A percentile compares a stretch with the other conserved stretches of the same genome.
These are phyloP conservation scores for Epistrophella euchroma DNA, from an alignment of 2,888 invertebrate genomes.

Conservation along the genomic window DNA sequence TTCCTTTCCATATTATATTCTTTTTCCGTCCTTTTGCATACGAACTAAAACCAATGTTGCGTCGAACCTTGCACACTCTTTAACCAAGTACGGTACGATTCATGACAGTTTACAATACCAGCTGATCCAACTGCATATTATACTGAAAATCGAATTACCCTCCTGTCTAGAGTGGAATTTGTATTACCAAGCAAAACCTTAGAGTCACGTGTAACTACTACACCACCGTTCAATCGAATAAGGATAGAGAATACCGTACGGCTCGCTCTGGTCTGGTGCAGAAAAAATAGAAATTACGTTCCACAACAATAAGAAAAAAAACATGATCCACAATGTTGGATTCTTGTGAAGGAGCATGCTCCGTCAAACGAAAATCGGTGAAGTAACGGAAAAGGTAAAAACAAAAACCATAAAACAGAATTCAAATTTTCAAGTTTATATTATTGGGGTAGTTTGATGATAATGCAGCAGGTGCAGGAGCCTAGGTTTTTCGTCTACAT, in stretches of 20 bases:
- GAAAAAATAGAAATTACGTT: neutral
- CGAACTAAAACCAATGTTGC: constrained; percentile 12
- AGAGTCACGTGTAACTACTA: constrained; percentile 7
- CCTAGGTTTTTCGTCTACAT: too few species aligned
- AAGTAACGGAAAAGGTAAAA: neutral
- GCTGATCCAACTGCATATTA: neutral
- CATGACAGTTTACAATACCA: neutral
- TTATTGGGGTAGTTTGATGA: neutral
- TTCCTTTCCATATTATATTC: neutral
- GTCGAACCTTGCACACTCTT: constrained; percentile 7
- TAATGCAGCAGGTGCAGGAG: neutral
- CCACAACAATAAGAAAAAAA: neutral
- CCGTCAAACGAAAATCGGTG: neutral
- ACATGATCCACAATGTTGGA: constrained; percentile 4
- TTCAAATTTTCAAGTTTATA: neutral
- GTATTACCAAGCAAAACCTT: neutral
- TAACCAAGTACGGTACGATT: neutral
- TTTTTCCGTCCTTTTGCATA: neutral
- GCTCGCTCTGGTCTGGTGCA: neutral
- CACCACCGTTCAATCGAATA: neutral
- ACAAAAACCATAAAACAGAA: neutral
- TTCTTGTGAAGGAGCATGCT: constrained; percentile 19
- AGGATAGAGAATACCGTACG: neutral
- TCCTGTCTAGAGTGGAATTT: too few species aligned
- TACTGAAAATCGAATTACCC: too few species aligned